Base-by-base conservation (phyloP, 2,113 vertebrate species). In the Panthera tigris region DNA sequence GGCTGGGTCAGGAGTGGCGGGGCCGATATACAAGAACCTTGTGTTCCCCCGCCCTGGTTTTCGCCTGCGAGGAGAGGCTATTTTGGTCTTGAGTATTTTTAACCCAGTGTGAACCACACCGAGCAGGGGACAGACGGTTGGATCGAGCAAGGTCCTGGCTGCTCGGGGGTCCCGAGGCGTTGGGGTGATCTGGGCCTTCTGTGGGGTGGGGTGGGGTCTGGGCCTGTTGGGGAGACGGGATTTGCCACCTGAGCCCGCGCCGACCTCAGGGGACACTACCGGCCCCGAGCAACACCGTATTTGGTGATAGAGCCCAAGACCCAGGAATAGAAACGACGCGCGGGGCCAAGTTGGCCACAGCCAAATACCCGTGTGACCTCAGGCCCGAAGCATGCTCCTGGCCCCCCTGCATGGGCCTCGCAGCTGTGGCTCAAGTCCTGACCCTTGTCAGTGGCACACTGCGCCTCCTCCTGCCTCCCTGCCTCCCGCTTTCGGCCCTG, bases 301-400 rank as follows among this genome's bases (percentile, higher is more conserved):
- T 97, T 97, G 97, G 98, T 93, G 69, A 23, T 0, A 0, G 65
- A 96, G 87, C 87, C 91, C 50, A 41, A 65, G 94, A 63, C 41
- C 78, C 69, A 84, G 92, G 92, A 97, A 96, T 92, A 91, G 97
- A 93, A 89, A 68, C 81, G 8, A 14, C 15, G 39, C 15, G 4
- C 11, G 2, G 15, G 33, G 93, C 78, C 33, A 61, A 79, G 41
- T 4, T 95, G 97, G 95, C 95, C 33, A 1, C 61, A 29, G 82
- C 61, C 89, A 85, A 93, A 48, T 0, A 52, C n/a, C 50, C 15
- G 0, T 8, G 94, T 96, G 97, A 97, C 88, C 94, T 98, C 95
- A 97, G 84, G 89, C 69, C 81, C 57, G 57, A 92, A 92, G 90
- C 63, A 97, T 0, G 76, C 65, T 73, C 86, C 25, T 1, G 16